phyloP scores from a whole-genome alignment of 2,113 vertebrate genomes.

The Crotalus helleri region DNA sequence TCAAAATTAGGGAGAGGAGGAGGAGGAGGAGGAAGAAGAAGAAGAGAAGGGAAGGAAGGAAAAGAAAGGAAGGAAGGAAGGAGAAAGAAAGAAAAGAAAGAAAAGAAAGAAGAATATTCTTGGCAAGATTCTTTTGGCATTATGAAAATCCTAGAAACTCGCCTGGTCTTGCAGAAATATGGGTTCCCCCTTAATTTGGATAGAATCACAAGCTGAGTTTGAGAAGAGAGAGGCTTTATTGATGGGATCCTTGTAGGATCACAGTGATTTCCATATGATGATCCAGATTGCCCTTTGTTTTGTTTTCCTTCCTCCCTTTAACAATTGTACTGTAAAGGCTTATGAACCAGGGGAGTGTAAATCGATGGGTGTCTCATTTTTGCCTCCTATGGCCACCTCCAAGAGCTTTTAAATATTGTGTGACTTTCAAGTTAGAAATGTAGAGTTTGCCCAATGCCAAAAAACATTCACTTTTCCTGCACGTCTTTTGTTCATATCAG shows the following conservation, averaged over 20 bases:
- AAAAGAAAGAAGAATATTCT: too few relatives aligned
- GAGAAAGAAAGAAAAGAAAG: too few relatives aligned
- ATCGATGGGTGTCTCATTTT: slow-evolving; percentile 1
- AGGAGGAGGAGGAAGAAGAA: too few relatives aligned
- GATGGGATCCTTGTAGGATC: neutral
- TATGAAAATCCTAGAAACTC: neutral
- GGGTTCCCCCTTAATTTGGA: neutral
- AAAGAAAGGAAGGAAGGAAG: too few relatives aligned
- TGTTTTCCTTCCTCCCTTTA: slow-evolving; percentile 10
- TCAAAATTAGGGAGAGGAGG: too few relatives aligned
- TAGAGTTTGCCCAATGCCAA: neutral
- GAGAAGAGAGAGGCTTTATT: neutral
- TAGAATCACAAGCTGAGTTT: neutral
- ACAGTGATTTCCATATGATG: neutral
- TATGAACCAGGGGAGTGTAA: neutral
- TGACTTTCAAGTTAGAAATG: neutral
- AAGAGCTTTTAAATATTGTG: neutral
- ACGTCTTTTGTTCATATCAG: neutral
- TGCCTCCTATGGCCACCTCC: neutral
- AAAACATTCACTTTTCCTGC: neutral
- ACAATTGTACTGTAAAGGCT: neutral
- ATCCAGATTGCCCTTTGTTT: neutral
- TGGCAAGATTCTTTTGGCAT: neutral
- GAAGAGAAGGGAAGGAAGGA: too few relatives aligned
- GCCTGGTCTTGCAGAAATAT: neutral